Percentiles rank a stretch among this genome's conserved stretches.
Conservation (phyloP, 2,888 invertebrate genomes). For the Plebejus melissa region DNA sequence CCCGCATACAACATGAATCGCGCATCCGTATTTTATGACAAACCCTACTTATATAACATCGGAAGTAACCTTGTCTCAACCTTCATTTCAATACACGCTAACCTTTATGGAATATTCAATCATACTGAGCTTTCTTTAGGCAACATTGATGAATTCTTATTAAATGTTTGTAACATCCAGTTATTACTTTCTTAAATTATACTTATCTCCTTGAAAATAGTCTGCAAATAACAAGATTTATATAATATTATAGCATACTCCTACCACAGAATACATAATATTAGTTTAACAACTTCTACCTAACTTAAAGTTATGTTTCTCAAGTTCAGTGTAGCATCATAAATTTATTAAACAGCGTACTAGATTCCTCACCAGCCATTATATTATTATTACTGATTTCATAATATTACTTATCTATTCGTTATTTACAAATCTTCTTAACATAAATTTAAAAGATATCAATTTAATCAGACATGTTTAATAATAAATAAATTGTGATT, state of each 20-base stretch:
- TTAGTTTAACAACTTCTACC: neutral
- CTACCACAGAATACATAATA: neutral
- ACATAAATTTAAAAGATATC: neutral
- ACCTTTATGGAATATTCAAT: neutral
- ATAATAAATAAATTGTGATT: neutral
- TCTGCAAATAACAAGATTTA: neutral
- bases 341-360: neutral
- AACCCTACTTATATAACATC: conserved; percentile 5
- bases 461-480: neutral
- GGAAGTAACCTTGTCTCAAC: conserved; percentile 19
- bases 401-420: neutral
- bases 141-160: neutral
- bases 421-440: neutral
- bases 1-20: neutral
- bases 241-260: neutral
- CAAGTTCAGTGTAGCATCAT: neutral
- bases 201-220: neutral
- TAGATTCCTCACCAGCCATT: neutral
- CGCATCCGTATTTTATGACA: neutral
- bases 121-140: conserved; percentile 5
- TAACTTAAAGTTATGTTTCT: neutral
- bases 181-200: neutral
- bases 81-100: conserved; percentile 9
- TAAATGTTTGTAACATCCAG: neutral
- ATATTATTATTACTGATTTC: neutral